Conservation (phyloP, 2,797 vertebrate genomes). For the Halcyon badia region DNA sequence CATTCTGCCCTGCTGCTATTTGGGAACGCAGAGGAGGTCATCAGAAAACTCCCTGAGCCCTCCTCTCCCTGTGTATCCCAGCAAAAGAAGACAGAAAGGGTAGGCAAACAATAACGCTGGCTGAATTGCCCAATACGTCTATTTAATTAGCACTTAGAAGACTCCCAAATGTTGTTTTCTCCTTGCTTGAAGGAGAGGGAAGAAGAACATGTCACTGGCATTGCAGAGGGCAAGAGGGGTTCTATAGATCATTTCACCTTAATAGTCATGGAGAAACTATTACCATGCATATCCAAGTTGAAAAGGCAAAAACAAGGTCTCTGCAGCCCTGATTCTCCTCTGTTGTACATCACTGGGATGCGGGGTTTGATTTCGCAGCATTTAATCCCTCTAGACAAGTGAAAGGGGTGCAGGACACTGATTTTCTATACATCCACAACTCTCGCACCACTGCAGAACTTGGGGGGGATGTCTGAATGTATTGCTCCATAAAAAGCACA, state of each 20-base stretch:
- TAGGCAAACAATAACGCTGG: neutral
- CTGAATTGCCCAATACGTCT: constrained; percentile 22
- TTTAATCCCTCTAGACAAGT: neutral
- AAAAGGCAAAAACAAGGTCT: neutral
- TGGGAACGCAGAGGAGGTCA: neutral
- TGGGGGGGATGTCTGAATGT: neutral
- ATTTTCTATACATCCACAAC: neutral
- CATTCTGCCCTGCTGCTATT: neutral
- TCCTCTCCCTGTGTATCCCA: neutral
- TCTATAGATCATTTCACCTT: neutral
- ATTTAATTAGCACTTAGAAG: constrained; percentile 41
- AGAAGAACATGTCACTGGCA: neutral
- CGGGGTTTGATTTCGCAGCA: neutral
- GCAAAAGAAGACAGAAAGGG: neutral
- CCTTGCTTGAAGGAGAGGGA: neutral
- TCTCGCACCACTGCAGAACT: neutral
- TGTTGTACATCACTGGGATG: neutral
- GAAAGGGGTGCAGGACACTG: neutral
- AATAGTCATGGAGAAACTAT: neutral
- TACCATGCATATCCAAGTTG: neutral
- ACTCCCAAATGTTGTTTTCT: constrained; percentile 22
- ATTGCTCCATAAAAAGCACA: neutral
- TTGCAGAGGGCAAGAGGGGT: neutral
- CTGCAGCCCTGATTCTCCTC: neutral
- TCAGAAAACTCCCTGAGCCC: neutral